phyloP scores from a whole-genome alignment of 2,797 vertebrate species.

The Sparus aurata region DNA sequence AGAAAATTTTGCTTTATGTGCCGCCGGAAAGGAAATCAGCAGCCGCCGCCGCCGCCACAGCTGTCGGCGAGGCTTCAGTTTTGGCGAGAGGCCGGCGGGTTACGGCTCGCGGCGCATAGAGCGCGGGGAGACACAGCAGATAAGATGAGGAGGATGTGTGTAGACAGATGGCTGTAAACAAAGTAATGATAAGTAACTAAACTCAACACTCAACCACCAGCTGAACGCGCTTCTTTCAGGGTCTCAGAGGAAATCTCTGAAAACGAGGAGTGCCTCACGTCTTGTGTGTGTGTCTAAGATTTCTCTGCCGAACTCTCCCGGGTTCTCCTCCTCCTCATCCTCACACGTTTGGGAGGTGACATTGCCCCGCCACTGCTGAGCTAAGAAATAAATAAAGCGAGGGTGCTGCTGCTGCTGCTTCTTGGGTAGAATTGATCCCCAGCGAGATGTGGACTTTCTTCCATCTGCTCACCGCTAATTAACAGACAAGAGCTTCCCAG shows the following conservation, averaged over 20 bases:
- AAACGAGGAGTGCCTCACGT: constrained; percentile 47
- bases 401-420: constrained; percentile 58
- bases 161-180: constrained; percentile 84
- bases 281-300: constrained; percentile 68
- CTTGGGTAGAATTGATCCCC: constrained; percentile 77
- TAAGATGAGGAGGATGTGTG: constrained; percentile 60
- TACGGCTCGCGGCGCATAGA: constrained; percentile 43
- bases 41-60: constrained; percentile 39
- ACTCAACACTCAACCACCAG: constrained; percentile 62
- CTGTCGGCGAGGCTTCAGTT: constrained; percentile 53
- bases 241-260: constrained; percentile 70
- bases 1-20: constrained; percentile 55
- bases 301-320: constrained; percentile 56
- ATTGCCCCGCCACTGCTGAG: constrained; percentile 55
- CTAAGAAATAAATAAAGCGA: constrained; percentile 77
- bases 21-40: constrained; percentile 57
- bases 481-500: constrained; percentile 81
- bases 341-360: constrained; percentile 70
- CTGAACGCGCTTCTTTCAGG: constrained; percentile 54
- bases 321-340: constrained; percentile 57
- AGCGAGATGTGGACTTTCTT: constrained; percentile 77
- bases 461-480: constrained; percentile 85
- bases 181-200: constrained; percentile 81
- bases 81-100: constrained; percentile 63
- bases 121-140: constrained; percentile 35